These are phyloP conservation scores for Mythimna albipuncta DNA, from an alignment of 2,888 invertebrate species.

Conservation along the genomic window DNA sequence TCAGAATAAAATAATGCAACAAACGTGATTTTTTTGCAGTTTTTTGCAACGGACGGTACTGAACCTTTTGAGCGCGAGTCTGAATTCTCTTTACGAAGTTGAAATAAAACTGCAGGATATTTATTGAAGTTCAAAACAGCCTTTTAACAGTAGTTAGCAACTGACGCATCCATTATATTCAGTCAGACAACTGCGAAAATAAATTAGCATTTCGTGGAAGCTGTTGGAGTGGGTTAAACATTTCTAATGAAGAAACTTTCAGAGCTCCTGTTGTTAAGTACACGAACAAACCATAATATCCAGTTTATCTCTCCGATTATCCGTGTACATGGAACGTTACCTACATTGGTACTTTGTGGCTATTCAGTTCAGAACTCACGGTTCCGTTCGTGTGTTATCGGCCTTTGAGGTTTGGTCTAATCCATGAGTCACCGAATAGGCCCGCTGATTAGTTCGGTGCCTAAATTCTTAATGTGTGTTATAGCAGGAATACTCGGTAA, in stretches of 20 bases:
- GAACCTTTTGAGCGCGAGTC: no score
- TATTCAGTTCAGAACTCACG: conserved; percentile 6
- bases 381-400: background rate
- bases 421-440: background rate
- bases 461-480: background rate
- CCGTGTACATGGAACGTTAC: conserved; percentile 41
- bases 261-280: conserved; percentile 70
- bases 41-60: no score
- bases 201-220: conserved; percentile 69
- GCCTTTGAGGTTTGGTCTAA: background rate
- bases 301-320: conserved; percentile 57
- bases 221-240: conserved; percentile 71
- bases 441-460: background rate
- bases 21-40: no score
- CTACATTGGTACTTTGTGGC: conserved; percentile 20
- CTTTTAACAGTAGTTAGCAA: conserved; percentile 19
- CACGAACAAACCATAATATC: conserved; percentile 67
- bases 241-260: conserved; percentile 77
- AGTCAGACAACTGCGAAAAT: conserved; percentile 50
- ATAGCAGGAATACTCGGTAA: no score
- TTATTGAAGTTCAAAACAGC: conserved; percentile 11
- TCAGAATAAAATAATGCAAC: no score
- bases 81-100: no score
- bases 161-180: conserved; percentile 29
- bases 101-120: background rate